These are phyloP conservation scores for Aegithalos caudatus DNA, from an alignment of 2,113 vertebrate species.

Conservation along the genomic window DNA sequence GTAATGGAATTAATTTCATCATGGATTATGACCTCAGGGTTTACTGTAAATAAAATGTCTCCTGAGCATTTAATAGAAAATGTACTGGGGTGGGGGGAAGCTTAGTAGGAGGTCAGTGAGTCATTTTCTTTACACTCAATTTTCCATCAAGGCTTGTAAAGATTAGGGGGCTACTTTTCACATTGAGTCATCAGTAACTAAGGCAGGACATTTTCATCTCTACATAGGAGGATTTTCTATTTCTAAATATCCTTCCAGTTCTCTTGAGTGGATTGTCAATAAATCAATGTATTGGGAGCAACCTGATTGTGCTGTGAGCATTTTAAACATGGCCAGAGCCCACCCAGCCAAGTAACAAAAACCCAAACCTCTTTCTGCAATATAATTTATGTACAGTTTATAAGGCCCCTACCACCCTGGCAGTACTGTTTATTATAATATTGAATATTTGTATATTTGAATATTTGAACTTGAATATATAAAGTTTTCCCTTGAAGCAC, in stretches of 20 bases:
- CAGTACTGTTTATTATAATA: neutral
- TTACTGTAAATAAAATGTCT: neutral
- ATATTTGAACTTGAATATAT: neutral
- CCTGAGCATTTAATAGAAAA: neutral
- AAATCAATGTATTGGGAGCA: neutral
- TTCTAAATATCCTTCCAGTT: neutral
- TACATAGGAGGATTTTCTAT: neutral
- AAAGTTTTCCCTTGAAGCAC: neutral
- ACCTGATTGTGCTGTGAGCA: neutral
- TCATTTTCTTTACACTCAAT: neutral
- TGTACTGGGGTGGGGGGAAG: fast-evolving
- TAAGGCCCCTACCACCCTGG: neutral
- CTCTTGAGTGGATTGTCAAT: neutral
- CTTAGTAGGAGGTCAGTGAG: neutral
- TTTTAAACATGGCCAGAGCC: neutral
- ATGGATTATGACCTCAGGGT: neutral
- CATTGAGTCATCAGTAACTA: neutral
- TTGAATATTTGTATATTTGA: neutral
- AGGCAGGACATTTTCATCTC: neutral
- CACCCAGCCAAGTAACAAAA: neutral
- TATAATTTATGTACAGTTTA: neutral
- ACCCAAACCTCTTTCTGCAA: neutral
- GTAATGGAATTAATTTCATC: neutral
- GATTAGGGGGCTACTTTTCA: neutral
- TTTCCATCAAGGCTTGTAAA: neutral